phyloP scores from a whole-genome alignment of 2,888 invertebrate species.

The Mycogona germanica region DNA sequence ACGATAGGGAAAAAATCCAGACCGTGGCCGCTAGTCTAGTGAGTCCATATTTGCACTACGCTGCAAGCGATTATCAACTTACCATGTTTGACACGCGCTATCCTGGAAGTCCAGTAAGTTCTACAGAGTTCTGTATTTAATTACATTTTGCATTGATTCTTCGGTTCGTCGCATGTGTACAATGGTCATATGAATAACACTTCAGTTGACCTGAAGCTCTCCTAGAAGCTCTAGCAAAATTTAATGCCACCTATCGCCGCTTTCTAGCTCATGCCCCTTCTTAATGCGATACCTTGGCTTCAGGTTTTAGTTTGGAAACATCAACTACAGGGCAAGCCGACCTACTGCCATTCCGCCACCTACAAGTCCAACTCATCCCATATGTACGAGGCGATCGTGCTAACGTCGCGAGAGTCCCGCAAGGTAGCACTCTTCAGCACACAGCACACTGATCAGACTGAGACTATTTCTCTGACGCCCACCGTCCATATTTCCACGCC shows the following conservation, averaged over 20 bases:
- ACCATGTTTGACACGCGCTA: background rate
- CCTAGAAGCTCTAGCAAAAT: no score
- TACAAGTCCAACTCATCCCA: constrained; percentile 2
- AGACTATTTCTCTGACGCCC: background rate
- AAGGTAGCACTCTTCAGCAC: background rate
- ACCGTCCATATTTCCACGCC: constrained; percentile 3
- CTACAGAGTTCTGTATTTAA: no score
- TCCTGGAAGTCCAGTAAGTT: constrained; percentile 8
- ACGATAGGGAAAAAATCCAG: constrained; percentile 3
- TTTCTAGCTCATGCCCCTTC: background rate
- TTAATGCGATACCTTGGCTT: background rate
- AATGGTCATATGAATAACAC: no score
- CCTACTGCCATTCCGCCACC: background rate
- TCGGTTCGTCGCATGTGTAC: no score
- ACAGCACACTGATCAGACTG: background rate
- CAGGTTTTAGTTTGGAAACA: constrained; percentile 6
- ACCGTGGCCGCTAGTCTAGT: background rate
- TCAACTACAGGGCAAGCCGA: background rate
- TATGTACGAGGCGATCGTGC: background rate
- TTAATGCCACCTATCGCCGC: no score
- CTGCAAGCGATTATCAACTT: background rate
- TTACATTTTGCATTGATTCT: no score
- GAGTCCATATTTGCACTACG: constrained; percentile 5
- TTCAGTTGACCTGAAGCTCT: no score
- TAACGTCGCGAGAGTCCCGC: background rate